Evolutionary conservation across 2,113 vertebrate species (phyloP), one percentile per base, ranked within the genome.

Genomic region (Gasterosteus aculeatus): DNA sequence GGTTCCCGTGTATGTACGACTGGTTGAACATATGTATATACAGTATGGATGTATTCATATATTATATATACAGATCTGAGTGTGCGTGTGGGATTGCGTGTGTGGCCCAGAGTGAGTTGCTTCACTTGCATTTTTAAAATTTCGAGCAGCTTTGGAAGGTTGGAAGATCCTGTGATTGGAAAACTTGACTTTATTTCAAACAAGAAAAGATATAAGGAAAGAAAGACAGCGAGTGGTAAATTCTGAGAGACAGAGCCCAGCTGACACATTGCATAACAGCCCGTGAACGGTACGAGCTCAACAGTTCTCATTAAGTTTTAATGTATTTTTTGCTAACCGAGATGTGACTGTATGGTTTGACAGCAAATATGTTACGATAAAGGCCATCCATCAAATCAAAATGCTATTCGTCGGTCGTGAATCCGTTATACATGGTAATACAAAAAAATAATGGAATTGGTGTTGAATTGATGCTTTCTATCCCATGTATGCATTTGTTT

Each of bases 1-100:
- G 68, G 72, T 88, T 85, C 72, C 64, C 77, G 44, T 68, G 9
- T 44, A 33, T 3, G 2, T 62, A 49, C 51, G 47, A 76, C 61
- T 51, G 47, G 46, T 66, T 60, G 72, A 69, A 62, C 61, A 41
- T 12, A 49, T 44, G 12, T 44, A 44, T 44, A 44, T 44, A 44
- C 33, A 33, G 33, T 33, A 33, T 33, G 33, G 3, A 33, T 44
- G 12, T 44, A 44, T 47, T 16, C 19, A 49, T 9, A 49, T 49
- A 47, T 47, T 80, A 65, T 72, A 69, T 66, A 53, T 77, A 57
- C 26, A 33, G 33, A 54, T 69, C 19, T 63, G 49, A 29, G 63
- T 77, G 58, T 77, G 57, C 4, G 14, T 44, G 66, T 67, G 63
- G 19, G 69, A 15, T 22, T 68, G 14, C 51, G 47, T 47, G 47